These are phyloP conservation scores for Nephrotoma flavescens DNA, from an alignment of 2,888 invertebrate genomes.

Conservation along the genomic window DNA sequence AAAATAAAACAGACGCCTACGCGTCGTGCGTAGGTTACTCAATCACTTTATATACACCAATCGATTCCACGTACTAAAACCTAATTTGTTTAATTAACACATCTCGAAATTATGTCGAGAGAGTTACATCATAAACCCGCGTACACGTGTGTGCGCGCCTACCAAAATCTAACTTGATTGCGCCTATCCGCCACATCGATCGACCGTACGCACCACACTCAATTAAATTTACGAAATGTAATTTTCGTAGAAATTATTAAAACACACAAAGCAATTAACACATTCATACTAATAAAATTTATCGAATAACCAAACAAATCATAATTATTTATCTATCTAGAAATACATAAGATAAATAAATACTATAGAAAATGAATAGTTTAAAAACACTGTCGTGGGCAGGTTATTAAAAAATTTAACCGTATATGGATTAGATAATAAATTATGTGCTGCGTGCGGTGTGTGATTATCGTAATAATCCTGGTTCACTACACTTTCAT, in stretches of 20 bases:
- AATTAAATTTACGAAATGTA: not conserved
- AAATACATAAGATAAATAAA: not conserved
- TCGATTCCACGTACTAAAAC: too few relatives aligned
- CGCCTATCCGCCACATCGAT: too few relatives aligned
- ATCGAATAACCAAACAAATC: not conserved
- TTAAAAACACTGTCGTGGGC: not conserved
- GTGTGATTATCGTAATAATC: not conserved
- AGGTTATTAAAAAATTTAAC: not conserved
- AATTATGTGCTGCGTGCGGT: not conserved
- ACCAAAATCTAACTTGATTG: too few relatives aligned
- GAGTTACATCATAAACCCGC: too few relatives aligned
- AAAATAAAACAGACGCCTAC: too few relatives aligned
- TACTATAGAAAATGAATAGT: not conserved
- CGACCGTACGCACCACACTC: not conserved
- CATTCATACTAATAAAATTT: not conserved
- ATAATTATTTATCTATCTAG: not conserved
- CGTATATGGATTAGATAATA: not conserved
- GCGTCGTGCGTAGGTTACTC: too few relatives aligned
- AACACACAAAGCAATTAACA: not conserved
- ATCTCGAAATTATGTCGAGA: too few relatives aligned
- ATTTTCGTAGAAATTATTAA: not conserved
- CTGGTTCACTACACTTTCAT: not conserved
- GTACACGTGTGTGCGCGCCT: too few relatives aligned
- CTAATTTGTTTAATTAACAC: too few relatives aligned
- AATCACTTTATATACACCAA: too few relatives aligned